These are phyloP conservation scores for Clarias batrachus DNA, from an alignment of 2,113 vertebrate species.

Conservation along the genomic window DNA sequence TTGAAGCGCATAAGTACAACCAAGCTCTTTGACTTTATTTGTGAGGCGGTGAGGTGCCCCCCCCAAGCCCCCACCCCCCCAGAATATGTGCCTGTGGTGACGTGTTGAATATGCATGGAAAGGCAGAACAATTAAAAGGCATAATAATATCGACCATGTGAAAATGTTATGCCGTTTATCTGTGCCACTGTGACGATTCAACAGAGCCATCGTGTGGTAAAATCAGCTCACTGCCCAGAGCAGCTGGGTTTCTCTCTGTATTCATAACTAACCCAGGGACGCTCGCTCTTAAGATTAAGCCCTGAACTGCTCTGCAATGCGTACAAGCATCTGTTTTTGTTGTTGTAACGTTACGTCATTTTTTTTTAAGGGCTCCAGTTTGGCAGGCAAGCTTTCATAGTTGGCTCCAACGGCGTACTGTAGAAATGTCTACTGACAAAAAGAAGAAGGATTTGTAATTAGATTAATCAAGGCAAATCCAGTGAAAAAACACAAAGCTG, in stretches of 20 bases:
- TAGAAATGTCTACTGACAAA: too few relatives aligned
- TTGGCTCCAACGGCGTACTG: too few relatives aligned
- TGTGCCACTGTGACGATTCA: slow-evolving; percentile 8
- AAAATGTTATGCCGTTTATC: not conserved
- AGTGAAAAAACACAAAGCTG: too few relatives aligned
- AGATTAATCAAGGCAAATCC: too few relatives aligned
- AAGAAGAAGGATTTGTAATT: too few relatives aligned
- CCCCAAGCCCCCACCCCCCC: too few relatives aligned
- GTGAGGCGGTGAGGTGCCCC: too few relatives aligned
- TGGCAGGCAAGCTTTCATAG: too few relatives aligned
- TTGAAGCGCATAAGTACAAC: not conserved
- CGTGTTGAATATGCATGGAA: not conserved
- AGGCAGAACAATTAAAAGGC: not conserved
- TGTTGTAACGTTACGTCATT: too few relatives aligned
- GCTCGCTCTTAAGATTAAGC: not conserved
- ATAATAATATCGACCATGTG: not conserved
- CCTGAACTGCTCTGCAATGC: not conserved
- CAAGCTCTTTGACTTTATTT: slow-evolving; percentile 13
- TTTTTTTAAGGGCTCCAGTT: too few relatives aligned
- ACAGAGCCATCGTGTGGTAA: slow-evolving; percentile 53
- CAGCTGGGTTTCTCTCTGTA: not conserved
- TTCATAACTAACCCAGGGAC: not conserved
- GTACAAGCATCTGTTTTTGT: not conserved
- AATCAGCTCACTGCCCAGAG: not conserved
- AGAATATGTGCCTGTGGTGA: not conserved